These are phyloP conservation scores for Tetrao urogallus DNA, from an alignment of 2,113 vertebrate genomes.

Conservation along the genomic window DNA sequence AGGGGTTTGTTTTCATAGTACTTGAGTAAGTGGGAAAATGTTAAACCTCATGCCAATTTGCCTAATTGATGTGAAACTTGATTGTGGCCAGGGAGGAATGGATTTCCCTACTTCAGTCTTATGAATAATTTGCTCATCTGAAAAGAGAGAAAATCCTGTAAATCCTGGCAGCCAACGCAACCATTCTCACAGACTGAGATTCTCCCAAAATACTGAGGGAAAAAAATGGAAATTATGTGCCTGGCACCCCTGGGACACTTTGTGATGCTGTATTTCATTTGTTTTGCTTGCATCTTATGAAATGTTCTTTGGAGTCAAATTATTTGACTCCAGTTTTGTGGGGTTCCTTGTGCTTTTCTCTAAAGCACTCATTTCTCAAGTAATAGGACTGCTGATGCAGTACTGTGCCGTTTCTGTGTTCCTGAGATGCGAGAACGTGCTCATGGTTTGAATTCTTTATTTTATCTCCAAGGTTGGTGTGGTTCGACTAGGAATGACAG, in stretches of 20 bases:
- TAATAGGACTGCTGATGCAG: not conserved
- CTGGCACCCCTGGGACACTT: not conserved
- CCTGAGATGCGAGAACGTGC: not conserved
- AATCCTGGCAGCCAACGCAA: constrained; percentile 2
- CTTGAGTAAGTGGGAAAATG: constrained; percentile 42
- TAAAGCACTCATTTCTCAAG: not conserved
- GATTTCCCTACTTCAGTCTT: constrained; percentile 20
- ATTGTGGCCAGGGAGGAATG: constrained; percentile 33
- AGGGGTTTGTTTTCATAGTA: not conserved
- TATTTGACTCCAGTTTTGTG: not conserved
- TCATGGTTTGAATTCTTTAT: not conserved
- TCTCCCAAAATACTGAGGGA: not conserved
- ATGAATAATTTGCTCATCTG: constrained; percentile 47
- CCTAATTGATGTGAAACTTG: constrained; percentile 58
- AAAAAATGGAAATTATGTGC: not conserved
- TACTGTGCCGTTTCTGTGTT: not conserved
- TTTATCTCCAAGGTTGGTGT: not conserved
- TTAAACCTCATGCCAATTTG: constrained; percentile 60
- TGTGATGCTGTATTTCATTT: not conserved
- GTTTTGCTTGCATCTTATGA: not conserved
- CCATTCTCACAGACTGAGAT: not conserved
- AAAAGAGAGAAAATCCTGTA: constrained; percentile 52
- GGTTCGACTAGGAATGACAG: constrained; percentile 19
- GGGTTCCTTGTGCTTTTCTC: constrained; percentile 8
- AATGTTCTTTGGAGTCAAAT: not conserved